phyloP scores from a whole-genome alignment of 2,888 invertebrate genomes.

The Melieria picta region DNA sequence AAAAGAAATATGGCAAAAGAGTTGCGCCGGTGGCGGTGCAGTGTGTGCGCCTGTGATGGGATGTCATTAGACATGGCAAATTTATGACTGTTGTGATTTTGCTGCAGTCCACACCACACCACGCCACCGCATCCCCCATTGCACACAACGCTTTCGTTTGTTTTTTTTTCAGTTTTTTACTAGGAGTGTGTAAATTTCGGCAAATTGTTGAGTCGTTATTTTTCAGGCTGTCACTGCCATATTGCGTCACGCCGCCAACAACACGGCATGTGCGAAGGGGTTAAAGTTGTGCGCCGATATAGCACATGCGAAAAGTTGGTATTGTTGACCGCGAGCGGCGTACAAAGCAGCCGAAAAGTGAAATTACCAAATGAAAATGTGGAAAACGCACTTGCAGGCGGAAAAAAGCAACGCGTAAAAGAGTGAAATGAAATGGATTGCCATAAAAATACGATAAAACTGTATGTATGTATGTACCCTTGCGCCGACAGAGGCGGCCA shows the following conservation, averaged over 20 bases:
- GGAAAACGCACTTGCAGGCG: neutral
- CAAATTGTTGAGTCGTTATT: slow-evolving; percentile 62
- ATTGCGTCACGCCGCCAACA: slow-evolving; percentile 48
- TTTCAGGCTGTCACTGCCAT: slow-evolving; percentile 60
- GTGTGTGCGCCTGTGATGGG: slow-evolving; percentile 36
- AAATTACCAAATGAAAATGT: neutral
- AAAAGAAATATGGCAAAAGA: slow-evolving; percentile 14
- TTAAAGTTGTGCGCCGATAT: neutral
- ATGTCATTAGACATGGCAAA: slow-evolving; percentile 61
- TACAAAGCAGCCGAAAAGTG: no score
- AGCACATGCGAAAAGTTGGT: neutral
- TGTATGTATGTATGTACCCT: no score
- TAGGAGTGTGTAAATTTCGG: slow-evolving; percentile 53
- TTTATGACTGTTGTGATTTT: slow-evolving; percentile 59
- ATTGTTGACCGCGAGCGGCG: neutral
- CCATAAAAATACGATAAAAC: no score
- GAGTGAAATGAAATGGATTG: no score
- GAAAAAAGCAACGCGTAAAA: no score
- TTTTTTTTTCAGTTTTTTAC: slow-evolving; percentile 17
- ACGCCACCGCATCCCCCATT: neutral
- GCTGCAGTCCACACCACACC: neutral
- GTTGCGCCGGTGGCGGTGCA: no score
- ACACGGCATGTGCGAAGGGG: slow-evolving; percentile 1
- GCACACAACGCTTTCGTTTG: slow-evolving; percentile 16
- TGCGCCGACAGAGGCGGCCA: no score